Evolutionary conservation across 2,113 vertebrate genomes (phyloP), one percentile per base, ranked within the genome.

Genomic region (Nerophis ophidion): DNA sequence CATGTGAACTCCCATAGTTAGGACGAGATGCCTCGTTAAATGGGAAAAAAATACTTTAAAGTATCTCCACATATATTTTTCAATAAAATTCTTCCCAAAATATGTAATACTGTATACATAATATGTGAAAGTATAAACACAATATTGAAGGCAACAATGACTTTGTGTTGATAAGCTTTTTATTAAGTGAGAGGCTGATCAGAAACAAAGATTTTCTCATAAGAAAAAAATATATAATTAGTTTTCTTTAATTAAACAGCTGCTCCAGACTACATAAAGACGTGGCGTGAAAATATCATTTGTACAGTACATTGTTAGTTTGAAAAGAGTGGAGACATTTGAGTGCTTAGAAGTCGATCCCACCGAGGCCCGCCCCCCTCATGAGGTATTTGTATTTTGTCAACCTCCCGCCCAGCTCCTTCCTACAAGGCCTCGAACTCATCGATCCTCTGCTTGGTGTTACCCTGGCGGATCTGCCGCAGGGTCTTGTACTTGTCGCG

Each of bases 401-500:
- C 51, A 45, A 48, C 58, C 59, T 60, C 42, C 8, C 57, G 47
- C 66, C 48, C 38, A 45, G 19, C 26, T 26, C 26, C 26, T 19
- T 33, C 62, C 60, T 94, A 99, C 93, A 99, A 91, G 12, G 94
- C 90, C 81, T 99, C 95, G 52, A 98, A 98, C 89, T 99, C 97
- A 8, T 99, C 95, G 0, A 98, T 92, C 76, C 95, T 92, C 91
- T 99, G 97, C 91, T 98, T 98, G 81, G 97, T 99, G 90, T 98
- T 96, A 79, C 97, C 97, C 88, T 90, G 88, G 2, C 95, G 95
- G 83, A 99, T 99, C 89, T 97, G 95, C 60, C 93, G 90, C 81
- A 98, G 91, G 0, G 95, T 99, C 91, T 98, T 99, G 91, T 98
- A 99, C 86, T 99, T 99, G 91, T 99, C 94, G 2, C 95, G 93